phyloP scores from a whole-genome alignment of 1,140 invertebrate genomes.

The Megalonaias nervosa region DNA sequence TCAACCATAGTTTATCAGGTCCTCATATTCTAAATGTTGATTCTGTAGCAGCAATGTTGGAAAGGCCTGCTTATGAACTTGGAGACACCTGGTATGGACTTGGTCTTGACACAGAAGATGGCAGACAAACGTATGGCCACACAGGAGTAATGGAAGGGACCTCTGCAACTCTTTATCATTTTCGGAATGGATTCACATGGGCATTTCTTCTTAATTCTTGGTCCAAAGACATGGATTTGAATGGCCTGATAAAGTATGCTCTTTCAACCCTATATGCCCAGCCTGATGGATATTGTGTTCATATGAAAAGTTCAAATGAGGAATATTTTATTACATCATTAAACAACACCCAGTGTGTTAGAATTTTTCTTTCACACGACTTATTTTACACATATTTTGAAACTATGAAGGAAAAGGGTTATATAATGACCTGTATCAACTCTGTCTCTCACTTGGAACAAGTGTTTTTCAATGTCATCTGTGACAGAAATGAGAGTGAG shows the following conservation, averaged over 20 bases:
- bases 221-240: constrained; percentile 62
- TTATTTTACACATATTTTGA: constrained; percentile 4
- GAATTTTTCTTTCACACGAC: constrained; percentile 29
- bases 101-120: constrained; percentile 62
- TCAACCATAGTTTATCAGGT: constrained; percentile 14
- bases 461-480: constrained; percentile 34
- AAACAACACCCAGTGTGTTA: constrained; percentile 43
- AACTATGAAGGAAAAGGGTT: constrained; percentile 24
- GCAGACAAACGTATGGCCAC: constrained; percentile 60
- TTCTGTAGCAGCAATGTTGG: constrained; percentile 45
- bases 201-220: constrained; percentile 61
- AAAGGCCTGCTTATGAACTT: constrained; percentile 40
- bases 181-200: constrained; percentile 60
- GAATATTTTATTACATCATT: constrained; percentile 25
- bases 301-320: constrained; percentile 1
- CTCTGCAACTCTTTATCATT: constrained; percentile 50
- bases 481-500: not conserved
- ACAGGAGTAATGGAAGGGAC: constrained; percentile 67
- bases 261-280: constrained; percentile 35
- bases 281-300: constrained; percentile 23
- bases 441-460: not conserved
- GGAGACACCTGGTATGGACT: constrained; percentile 65
- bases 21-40: constrained; percentile 23
- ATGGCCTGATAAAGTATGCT: constrained; percentile 63
- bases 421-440: constrained; percentile 24